These are phyloP conservation scores for Drosophila subpulchrella DNA, from an alignment of 1,140 invertebrate genomes.

Conservation along the genomic window DNA sequence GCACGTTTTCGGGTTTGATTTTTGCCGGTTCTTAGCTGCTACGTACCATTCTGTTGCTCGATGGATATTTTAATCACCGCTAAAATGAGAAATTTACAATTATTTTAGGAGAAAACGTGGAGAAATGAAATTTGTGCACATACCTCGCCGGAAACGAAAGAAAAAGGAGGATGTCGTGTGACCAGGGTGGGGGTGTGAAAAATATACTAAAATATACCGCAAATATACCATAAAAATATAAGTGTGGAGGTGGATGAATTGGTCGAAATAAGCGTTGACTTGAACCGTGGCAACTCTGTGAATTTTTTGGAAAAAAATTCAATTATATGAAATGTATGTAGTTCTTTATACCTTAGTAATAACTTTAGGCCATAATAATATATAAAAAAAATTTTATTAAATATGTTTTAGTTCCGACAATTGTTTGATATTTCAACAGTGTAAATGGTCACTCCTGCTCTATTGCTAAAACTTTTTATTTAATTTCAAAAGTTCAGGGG, in stretches of 20 bases:
- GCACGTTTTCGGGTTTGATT: not conserved
- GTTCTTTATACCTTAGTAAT: too few relatives aligned
- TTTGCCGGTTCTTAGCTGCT: not conserved
- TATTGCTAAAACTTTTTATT: too few relatives aligned
- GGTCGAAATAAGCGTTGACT: not conserved
- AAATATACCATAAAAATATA: not conserved
- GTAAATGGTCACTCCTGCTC: too few relatives aligned
- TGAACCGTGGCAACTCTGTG: not conserved
- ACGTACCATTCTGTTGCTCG: constrained; percentile 56
- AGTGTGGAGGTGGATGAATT: not conserved
- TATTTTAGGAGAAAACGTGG: constrained; percentile 23
- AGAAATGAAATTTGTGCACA: constrained; percentile 22
- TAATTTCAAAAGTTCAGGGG: too few relatives aligned
- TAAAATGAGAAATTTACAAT: constrained; percentile 31
- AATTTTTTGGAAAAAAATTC: too few relatives aligned
- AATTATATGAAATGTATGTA: not conserved
- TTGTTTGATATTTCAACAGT: too few relatives aligned
- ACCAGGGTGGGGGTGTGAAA: not conserved
- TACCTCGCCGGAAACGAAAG: constrained; percentile 39
- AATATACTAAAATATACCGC: constrained; percentile 7
- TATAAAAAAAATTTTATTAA: too few relatives aligned
- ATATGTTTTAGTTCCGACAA: too few relatives aligned
- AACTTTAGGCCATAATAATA: not conserved
- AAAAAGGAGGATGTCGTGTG: constrained; percentile 31
- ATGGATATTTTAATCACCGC: constrained; percentile 34